These are phyloP conservation scores for Nothocercus nigrocapillus DNA, from an alignment of 2,113 vertebrate genomes.

Conservation along the genomic window DNA sequence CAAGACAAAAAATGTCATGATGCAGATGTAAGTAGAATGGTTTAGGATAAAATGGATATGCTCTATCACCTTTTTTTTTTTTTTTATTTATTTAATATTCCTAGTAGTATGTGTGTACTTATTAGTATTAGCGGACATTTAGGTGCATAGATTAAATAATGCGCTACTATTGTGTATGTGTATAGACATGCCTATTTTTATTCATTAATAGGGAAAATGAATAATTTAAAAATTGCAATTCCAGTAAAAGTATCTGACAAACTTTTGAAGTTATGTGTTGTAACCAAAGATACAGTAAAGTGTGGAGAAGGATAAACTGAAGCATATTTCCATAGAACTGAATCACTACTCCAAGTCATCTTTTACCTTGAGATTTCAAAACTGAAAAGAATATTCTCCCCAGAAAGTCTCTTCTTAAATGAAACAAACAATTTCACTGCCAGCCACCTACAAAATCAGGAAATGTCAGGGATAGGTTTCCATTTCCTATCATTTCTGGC, in stretches of 20 bases:
- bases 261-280: not conserved
- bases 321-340: not conserved
- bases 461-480: not conserved
- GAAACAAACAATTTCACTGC: not conserved
- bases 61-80: not conserved
- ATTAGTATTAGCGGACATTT: not conserved
- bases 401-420: not conserved
- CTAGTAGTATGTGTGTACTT: not conserved
- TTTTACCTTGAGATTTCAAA: not conserved
- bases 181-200: not conserved
- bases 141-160: not conserved
- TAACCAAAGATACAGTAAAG: not conserved
- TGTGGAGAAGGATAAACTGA: not conserved
- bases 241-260: not conserved
- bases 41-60: conserved; percentile 11
- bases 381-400: not conserved
- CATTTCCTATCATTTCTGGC: not conserved
- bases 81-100: not conserved
- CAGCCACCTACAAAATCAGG: not conserved
- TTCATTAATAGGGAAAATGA: not conserved
- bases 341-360: not conserved
- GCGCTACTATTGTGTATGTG: not conserved
- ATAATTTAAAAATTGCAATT: not conserved
- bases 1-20: not conserved
- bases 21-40: not conserved